Base-by-base conservation (phyloP, 1,140 invertebrate genomes). In the Galendromus occidentalis region DNA sequence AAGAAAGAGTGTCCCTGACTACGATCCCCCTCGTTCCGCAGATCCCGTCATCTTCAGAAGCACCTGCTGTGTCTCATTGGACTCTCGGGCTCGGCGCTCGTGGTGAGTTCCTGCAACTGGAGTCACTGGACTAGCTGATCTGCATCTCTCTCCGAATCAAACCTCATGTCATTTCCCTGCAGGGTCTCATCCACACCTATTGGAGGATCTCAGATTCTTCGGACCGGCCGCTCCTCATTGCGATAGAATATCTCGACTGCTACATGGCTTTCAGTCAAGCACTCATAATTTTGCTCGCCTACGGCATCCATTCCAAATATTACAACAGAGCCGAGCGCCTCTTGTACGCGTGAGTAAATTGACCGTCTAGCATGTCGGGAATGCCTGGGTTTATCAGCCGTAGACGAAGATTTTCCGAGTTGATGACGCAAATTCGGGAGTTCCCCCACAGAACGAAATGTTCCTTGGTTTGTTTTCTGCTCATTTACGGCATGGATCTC, bases 271-370 rank as follows among this genome's bases (percentile, higher is more conserved):
- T 59, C 22, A 59, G 25, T 25, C 51, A 59, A 22, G 51, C 51
- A 6, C 14, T 59, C 14, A 25, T 59, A 5, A 59, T 59, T 29
- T 29, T 59, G 51, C 25, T 59, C 33, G 51, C 22, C 51, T 59
- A 59, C 51, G 22, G 51, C 51, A 59, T 59, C 12, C 51, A 59
- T 33, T 59, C 51, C 25, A 59, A 59, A 59, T 59, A 59, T 9
- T 59, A 59, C 22, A 25, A 12, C 25, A 17, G 51, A 59, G 51
- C 51, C 12, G 51, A 59, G 51, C 51, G 51, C 2, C 25, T 59
- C 51, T 6, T 59, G 25, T 59, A 59, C 22, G 22, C 51, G 51
- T 59, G 33, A 59, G 51, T 59, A 59, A n/a, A n/a, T n/a, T n/a
- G n/a, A n/a, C n/a, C n/a, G n/a, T n/a, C n/a, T n/a, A n/a, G n/a